Percentiles rank a stretch among this genome's conserved stretches.
phyloP scores from a whole-genome alignment of 2,113 vertebrate species.

The Cygnus buccinator region DNA sequence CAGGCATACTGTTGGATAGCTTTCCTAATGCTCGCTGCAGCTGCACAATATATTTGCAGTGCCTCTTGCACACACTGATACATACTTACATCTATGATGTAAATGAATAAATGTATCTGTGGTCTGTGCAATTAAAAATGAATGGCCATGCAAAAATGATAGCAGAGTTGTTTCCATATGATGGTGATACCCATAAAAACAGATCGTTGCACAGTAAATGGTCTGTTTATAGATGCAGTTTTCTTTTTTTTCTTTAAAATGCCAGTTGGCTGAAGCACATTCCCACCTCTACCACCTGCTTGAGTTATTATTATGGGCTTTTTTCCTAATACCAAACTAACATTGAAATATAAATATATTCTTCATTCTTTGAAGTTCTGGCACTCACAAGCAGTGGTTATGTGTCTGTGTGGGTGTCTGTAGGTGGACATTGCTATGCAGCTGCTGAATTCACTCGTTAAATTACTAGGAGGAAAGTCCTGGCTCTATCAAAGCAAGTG shows the following conservation, averaged over 20 bases:
- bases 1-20: not conserved
- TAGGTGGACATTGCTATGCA: conserved; percentile 5
- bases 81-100: not conserved
- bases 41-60: conserved; percentile 1
- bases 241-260: not conserved
- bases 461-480: not conserved
- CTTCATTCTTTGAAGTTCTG: not conserved
- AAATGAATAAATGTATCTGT: conserved; percentile 43
- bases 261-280: not conserved
- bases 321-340: not conserved
- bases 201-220: conserved; percentile 18
- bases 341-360: not conserved
- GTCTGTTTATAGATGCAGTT: not conserved
- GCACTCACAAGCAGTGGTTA: not conserved
- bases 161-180: not conserved
- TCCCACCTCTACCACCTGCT: conserved; percentile 8
- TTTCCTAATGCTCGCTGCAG: conserved; percentile 16
- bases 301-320: not conserved
- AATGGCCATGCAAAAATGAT: conserved; percentile 44
- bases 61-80: conserved; percentile 3
- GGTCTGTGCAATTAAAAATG: conserved; percentile 65
- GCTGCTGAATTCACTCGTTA: conserved; percentile 9
- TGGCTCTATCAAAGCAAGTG: not conserved
- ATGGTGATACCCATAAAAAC: conserved; percentile 3
- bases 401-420: not conserved